Conservation (phyloP, 2,113 vertebrate species). For the Rostratula benghalensis region DNA sequence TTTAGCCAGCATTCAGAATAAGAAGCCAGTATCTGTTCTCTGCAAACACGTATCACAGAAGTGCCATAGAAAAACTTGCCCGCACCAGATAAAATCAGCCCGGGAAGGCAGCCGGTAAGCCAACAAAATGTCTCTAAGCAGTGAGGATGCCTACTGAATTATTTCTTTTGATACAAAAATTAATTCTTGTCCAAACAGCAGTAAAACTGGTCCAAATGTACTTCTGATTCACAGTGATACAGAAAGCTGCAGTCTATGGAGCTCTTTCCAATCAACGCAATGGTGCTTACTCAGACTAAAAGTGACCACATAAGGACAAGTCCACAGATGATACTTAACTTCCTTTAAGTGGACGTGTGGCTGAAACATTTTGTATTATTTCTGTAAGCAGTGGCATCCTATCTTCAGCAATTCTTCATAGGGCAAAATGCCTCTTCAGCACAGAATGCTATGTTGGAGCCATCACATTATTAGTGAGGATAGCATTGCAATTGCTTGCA, state of each 20-base stretch:
- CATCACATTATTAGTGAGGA: background rate
- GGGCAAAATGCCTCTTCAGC: background rate
- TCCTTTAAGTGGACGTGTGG: background rate
- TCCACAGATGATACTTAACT: background rate
- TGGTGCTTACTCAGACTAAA: background rate
- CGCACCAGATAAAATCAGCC: background rate
- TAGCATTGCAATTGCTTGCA: background rate
- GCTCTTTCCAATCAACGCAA: background rate
- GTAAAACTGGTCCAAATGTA: background rate
- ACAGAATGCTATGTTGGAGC: background rate
- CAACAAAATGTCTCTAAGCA: background rate
- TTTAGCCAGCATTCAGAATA: background rate
- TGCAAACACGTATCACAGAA: background rate
- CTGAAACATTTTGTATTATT: background rate
- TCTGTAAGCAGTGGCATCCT: background rate
- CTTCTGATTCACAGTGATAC: background rate
- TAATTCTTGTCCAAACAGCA: background rate
- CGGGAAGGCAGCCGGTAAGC: background rate
- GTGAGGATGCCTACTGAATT: background rate
- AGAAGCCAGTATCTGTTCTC: background rate
- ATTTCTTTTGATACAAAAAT: conserved; percentile 21
- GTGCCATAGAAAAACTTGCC: background rate
- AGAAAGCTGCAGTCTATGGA: background rate
- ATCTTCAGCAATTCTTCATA: background rate
- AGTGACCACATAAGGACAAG: background rate